A percentile compares a stretch with the other conserved stretches of the same genome.
phyloP scores from a whole-genome alignment of 2,113 vertebrate genomes.

The Sceloporus undulatus region DNA sequence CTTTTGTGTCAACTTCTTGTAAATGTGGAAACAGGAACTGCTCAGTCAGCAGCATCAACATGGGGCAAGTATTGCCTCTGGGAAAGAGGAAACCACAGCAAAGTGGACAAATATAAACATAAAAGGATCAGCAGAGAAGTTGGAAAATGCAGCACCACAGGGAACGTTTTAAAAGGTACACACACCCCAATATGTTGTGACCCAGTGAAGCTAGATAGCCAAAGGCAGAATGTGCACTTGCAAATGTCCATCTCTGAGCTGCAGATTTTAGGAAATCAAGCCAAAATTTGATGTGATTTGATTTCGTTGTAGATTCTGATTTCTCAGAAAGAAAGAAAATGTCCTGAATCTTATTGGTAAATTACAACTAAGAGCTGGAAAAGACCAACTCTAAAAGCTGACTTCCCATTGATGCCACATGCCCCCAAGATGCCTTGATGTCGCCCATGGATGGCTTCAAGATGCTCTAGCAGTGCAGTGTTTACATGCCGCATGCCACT shows the following conservation, averaged over 20 bases:
- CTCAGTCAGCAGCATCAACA: constrained; percentile 53
- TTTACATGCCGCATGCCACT: too few species aligned
- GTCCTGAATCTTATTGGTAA: too few species aligned
- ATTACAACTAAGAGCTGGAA: too few species aligned
- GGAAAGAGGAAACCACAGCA: constrained; percentile 36
- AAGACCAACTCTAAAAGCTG: too few species aligned
- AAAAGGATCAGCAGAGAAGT: background rate
- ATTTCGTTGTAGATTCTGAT: background rate
- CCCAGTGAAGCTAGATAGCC: background rate
- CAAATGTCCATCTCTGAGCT: constrained; percentile 3
- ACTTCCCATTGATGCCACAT: too few species aligned
- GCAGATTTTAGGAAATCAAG: background rate
- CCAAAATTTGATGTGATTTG: background rate
- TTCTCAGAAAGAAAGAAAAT: too few species aligned
- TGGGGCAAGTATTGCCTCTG: constrained; percentile 40
- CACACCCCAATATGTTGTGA: background rate
- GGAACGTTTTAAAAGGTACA: background rate
- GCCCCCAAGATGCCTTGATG: too few species aligned
- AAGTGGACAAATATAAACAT: constrained; percentile 38
- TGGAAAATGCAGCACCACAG: background rate
- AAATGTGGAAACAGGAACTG: constrained; percentile 72
- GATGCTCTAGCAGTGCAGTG: too few species aligned
- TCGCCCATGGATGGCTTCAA: too few species aligned
- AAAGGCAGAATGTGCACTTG: background rate
- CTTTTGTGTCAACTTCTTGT: constrained; percentile 39